phyloP scores from a whole-genome alignment of 2,888 invertebrate genomes.

The Synergus japonicus region DNA sequence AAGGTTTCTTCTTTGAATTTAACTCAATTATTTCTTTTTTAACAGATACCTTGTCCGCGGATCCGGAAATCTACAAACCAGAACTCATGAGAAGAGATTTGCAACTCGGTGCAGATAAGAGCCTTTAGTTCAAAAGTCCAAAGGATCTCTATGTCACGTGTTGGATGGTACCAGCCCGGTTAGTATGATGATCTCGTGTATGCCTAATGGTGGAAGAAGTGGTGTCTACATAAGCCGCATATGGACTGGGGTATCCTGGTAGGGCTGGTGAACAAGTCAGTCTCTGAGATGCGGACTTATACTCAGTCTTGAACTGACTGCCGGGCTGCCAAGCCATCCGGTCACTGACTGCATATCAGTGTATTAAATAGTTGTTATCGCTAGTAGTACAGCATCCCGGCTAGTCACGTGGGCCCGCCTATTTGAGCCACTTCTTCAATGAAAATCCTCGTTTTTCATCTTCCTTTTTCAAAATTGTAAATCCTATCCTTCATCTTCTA shows the following conservation, averaged over 20 bases:
- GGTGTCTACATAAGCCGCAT: slow-evolving; percentile 52
- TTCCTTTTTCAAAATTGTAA: not conserved
- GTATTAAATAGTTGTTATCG: slow-evolving; percentile 38
- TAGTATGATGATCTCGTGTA: slow-evolving; percentile 44
- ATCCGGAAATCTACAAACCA: not conserved
- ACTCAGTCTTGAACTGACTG: slow-evolving; percentile 57
- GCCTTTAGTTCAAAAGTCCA: not conserved
- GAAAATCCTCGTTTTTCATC: not conserved
- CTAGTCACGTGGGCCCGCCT: not conserved
- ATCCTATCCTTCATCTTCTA: not conserved
- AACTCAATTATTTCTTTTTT: too few relatives aligned
- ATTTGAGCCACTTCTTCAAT: not conserved
- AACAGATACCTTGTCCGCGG: too few relatives aligned
- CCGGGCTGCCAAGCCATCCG: slow-evolving; percentile 51
- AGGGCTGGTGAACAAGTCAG: slow-evolving; percentile 54
- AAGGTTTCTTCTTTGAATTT: too few relatives aligned
- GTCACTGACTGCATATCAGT: slow-evolving; percentile 47
- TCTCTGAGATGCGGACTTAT: slow-evolving; percentile 50
- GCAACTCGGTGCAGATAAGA: not conserved
- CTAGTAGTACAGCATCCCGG: slow-evolving; percentile 41
- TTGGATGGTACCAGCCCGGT: slow-evolving; percentile 43
- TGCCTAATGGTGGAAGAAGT: slow-evolving; percentile 46
- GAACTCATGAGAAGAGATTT: not conserved
- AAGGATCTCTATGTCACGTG: slow-evolving; percentile 1
- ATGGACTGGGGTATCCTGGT: slow-evolving; percentile 52